phyloP scores from a whole-genome alignment of 2,113 vertebrate species.

The Tauraco erythrolophus region DNA sequence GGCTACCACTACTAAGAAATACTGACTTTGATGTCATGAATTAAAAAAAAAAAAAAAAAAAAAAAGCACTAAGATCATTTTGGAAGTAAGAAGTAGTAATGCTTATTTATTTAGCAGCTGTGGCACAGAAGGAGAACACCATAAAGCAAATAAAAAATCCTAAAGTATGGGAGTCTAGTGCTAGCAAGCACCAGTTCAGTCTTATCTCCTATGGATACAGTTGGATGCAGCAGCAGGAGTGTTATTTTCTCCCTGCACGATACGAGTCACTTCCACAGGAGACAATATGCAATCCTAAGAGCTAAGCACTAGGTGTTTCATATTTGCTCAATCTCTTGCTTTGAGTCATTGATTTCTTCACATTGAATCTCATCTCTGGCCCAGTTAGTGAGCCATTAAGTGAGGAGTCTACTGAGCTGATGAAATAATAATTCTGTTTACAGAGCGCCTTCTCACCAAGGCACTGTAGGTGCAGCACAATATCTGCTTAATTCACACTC shows the following conservation, averaged over 20 bases:
- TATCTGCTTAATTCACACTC: constrained; percentile 51
- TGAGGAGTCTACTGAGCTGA: constrained; percentile 67
- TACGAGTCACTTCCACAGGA: constrained; percentile 53
- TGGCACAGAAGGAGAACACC: background rate
- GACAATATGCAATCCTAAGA: constrained; percentile 60
- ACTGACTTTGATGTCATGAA: background rate
- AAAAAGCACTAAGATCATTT: background rate
- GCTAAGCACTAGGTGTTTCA: constrained; percentile 56
- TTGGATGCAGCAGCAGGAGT: constrained; percentile 52
- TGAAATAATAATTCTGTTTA: constrained; percentile 74
- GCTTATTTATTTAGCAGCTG: constrained; percentile 45
- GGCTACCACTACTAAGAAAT: background rate
- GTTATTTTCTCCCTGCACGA: constrained; percentile 61
- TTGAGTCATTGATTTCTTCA: constrained; percentile 69
- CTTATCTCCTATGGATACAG: constrained; percentile 46
- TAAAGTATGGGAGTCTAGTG: constrained; percentile 33
- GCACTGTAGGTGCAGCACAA: constrained; percentile 37
- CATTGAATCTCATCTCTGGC: constrained; percentile 54
- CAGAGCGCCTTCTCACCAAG: constrained; percentile 39
- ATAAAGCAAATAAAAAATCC: constrained; percentile 12
- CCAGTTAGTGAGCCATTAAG: constrained; percentile 71
- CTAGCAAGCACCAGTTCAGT: constrained; percentile 31
- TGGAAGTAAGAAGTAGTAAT: background rate
- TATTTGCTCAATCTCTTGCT: constrained; percentile 58
- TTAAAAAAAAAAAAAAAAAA: background rate